phyloP scores from a whole-genome alignment of 1,140 invertebrate genomes.

The Drosophila jambulina region DNA sequence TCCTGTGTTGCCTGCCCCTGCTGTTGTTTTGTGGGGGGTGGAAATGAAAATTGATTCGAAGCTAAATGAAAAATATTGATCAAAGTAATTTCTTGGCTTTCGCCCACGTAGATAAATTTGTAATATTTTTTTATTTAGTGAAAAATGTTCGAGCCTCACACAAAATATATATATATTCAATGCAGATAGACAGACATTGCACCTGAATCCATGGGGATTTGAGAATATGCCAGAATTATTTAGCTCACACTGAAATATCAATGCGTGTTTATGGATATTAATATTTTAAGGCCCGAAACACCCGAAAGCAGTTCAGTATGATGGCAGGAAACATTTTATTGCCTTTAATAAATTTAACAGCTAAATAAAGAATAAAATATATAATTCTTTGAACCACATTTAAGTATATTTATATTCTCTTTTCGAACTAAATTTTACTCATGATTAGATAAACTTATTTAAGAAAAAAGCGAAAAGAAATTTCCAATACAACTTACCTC shows the following conservation, averaged over 20 bases:
- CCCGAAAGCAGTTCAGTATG: background rate
- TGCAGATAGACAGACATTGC: constrained; percentile 24
- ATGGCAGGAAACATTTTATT: constrained; percentile 1
- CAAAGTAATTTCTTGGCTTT: constrained; percentile 56
- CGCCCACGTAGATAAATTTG: constrained; percentile 38
- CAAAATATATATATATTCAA: constrained; percentile 41
- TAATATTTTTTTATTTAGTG: constrained; percentile 44
- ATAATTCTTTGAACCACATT: background rate
- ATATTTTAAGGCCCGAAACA: constrained; percentile 25
- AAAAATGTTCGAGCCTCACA: constrained; percentile 27
- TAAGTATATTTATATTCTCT: background rate
- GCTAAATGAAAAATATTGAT: constrained; percentile 69
- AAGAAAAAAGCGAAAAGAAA: too few species aligned
- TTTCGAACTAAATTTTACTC: too few species aligned
- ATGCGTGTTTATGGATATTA: constrained; percentile 46
- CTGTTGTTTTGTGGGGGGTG: constrained; percentile 36
- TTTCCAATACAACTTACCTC: background rate
- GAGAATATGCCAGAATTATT: constrained; percentile 27
- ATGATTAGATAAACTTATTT: background rate
- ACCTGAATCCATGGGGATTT: constrained; percentile 28
- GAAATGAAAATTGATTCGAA: constrained; percentile 76
- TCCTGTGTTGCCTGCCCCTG: background rate
- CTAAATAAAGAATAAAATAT: background rate
- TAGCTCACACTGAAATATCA: constrained; percentile 18
- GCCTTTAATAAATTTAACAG: background rate